Evolutionary conservation across 2,888 invertebrate genomes (phyloP).

Genomic region (Leuctra nigra): DNA sequence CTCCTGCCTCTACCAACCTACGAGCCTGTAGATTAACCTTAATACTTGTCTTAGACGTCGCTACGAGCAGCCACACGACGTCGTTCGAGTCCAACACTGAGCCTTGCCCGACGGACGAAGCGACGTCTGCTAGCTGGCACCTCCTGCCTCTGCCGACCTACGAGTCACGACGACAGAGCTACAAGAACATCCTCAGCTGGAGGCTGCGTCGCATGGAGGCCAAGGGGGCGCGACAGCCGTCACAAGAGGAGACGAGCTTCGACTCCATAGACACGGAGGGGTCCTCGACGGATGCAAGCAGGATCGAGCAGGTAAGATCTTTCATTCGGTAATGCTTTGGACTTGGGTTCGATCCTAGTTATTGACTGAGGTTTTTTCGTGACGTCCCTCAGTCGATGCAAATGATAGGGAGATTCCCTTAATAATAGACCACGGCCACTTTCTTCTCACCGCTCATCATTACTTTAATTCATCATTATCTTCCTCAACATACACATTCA

Average conservation of each 20-base stretch:
- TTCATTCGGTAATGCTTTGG: neutral
- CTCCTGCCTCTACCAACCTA: slow-evolving; percentile 37
- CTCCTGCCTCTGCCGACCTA: slow-evolving; percentile 37
- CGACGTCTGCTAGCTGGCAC: slow-evolving; percentile 25
- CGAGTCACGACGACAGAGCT: slow-evolving; percentile 40
- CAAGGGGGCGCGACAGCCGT: slow-evolving; percentile 23
- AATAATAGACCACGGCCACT: no score
- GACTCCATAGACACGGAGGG: slow-evolving; percentile 43
- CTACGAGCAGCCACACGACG: slow-evolving; percentile 34
- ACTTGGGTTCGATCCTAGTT: neutral
- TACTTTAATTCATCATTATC: no score
- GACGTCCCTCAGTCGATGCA: no score
- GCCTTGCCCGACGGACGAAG: slow-evolving; percentile 30
- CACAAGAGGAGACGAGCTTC: slow-evolving; percentile 41
- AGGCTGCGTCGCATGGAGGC: slow-evolving; percentile 33
- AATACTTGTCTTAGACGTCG: neutral
- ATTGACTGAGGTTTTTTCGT: no score
- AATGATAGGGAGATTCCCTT: no score
- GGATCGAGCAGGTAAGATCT: slow-evolving; percentile 38
- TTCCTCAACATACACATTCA: no score
- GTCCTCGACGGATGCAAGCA: slow-evolving; percentile 42
- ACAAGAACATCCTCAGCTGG: slow-evolving; percentile 38
- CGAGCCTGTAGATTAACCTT: slow-evolving; percentile 33
- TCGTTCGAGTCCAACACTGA: slow-evolving; percentile 40
- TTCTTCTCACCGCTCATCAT: no score